phyloP scores from a whole-genome alignment of 1,140 invertebrate genomes.

The Lucilia cuprina region DNA sequence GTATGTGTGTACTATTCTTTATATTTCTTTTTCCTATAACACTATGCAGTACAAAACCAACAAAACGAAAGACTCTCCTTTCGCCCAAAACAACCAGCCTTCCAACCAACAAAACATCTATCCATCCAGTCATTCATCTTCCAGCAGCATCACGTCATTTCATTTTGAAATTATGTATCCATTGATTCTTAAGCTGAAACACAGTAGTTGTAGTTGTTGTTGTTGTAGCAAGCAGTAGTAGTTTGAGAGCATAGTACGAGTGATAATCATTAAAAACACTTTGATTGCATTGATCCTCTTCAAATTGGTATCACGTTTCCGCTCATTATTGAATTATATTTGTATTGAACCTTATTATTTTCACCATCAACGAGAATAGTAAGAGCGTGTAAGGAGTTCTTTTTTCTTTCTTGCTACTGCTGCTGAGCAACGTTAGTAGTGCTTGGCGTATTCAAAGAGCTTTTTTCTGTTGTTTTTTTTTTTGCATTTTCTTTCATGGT shows the following conservation, averaged over 20 bases:
- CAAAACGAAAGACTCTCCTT: neutral
- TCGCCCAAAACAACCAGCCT: neutral
- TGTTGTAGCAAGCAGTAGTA: too few relatives aligned
- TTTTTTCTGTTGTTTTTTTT: too few relatives aligned
- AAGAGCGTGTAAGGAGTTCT: neutral
- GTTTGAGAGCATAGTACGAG: neutral
- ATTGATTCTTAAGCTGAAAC: neutral
- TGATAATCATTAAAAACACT: constrained; percentile 18
- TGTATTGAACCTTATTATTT: constrained; percentile 8
- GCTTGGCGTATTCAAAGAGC: neutral
- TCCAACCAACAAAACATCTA: neutral
- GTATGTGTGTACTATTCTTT: neutral
- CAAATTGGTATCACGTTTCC: constrained; percentile 14
- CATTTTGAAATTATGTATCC: too few relatives aligned
- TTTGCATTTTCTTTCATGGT: neutral
- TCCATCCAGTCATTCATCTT: neutral
- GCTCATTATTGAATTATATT: constrained; percentile 1
- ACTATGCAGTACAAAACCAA: neutral
- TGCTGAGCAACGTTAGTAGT: neutral
- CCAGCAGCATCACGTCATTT: neutral
- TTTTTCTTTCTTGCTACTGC: neutral
- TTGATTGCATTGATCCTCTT: constrained; percentile 6
- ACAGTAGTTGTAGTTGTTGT: neutral
- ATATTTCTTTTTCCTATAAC: neutral
- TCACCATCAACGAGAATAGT: neutral